phyloP scores from a whole-genome alignment of 2,113 vertebrate species.

The Acinonyx jubatus region DNA sequence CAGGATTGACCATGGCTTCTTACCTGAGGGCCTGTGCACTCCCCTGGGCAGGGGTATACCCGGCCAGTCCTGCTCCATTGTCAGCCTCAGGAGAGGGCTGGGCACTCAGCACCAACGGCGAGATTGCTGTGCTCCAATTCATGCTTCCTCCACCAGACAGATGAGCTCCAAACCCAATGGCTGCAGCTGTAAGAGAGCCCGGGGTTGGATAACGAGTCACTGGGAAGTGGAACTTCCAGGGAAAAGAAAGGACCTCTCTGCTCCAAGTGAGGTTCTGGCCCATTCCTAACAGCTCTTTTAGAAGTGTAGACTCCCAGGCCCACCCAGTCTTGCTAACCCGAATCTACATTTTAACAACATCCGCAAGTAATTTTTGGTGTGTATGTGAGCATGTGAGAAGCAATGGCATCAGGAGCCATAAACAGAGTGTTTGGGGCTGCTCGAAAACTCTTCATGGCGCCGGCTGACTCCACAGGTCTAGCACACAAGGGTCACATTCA shows the following conservation, averaged over 20 bases:
- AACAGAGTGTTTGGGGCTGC: background rate
- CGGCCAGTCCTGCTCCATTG: background rate
- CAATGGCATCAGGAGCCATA: background rate
- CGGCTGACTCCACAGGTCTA: background rate
- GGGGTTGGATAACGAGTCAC: rapidly evolving
- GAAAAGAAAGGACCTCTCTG: background rate
- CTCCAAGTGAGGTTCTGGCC: background rate
- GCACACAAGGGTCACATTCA: background rate
- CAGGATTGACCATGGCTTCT: background rate
- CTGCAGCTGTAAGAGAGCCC: background rate
- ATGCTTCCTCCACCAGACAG: background rate
- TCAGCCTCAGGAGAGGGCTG: background rate
- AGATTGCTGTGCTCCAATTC: background rate
- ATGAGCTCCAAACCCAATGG: background rate
- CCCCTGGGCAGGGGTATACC: background rate
- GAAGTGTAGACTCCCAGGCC: background rate
- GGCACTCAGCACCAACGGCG: background rate
- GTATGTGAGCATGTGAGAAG: background rate
- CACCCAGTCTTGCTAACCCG: background rate
- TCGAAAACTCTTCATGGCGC: background rate
- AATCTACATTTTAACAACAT: background rate
- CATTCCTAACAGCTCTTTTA: background rate
- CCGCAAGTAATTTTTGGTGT: background rate
- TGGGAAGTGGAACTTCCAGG: too few relatives aligned
- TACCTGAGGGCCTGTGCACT: background rate